Conservation (phyloP, 2,113 vertebrate species). For the Silurus asotus region DNA sequence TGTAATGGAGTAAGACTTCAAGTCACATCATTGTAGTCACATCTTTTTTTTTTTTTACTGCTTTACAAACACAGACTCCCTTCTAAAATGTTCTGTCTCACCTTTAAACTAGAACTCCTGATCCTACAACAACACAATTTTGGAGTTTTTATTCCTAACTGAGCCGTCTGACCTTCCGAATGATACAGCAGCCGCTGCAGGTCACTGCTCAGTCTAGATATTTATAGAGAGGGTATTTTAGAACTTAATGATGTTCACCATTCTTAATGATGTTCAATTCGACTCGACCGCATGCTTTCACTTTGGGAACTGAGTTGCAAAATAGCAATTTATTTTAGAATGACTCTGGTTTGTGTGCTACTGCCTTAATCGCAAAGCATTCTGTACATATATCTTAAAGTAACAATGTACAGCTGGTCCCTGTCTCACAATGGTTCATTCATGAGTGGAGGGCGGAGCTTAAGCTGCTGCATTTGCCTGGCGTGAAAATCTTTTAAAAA, state of each 20-base stretch:
- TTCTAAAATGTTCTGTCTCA: not conserved
- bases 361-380: no score
- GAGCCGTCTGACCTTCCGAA: slow-evolving; percentile 32
- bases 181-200: slow-evolving; percentile 9
- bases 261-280: slow-evolving; percentile 1
- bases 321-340: no score
- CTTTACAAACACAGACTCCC: not conserved
- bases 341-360: no score
- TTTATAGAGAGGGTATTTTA: slow-evolving; percentile 27
- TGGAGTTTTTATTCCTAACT: not conserved
- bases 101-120: not conserved
- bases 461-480: no score
- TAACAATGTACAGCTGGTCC: no score
- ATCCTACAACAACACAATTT: not conserved
- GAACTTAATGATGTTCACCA: slow-evolving; percentile 8
- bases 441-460: no score
- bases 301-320: not conserved
- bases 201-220: slow-evolving; percentile 20
- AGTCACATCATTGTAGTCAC: not conserved
- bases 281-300: not conserved
- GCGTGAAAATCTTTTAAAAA: no score
- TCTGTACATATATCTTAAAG: no score
- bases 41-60: not conserved
- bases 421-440: no score
- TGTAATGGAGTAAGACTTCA: no score